Evolutionary conservation across 2,888 invertebrate genomes (phyloP), one percentile per base, ranked within the genome.

Genomic region (Yponomeuta malinellus): DNA sequence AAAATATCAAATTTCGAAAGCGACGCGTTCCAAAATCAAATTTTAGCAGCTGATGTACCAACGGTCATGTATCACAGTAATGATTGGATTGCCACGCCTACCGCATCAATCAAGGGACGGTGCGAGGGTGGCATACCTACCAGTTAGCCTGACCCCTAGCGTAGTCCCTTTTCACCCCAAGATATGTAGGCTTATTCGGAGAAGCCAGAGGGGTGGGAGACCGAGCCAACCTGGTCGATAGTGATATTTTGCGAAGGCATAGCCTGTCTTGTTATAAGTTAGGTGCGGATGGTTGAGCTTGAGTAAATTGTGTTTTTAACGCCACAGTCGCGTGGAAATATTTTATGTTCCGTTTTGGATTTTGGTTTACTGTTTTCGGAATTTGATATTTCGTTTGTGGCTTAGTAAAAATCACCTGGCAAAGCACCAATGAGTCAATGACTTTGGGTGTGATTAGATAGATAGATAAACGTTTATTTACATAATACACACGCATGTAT

Each of bases 21-120:
- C 43, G 43, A 68, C 10, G 68, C 68, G n/a, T 63, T 76, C 74
- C 76, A 76, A 82, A 82, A 83, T 82, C 82, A 79, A 76, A 59
- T 59, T 59, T 15, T 15, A 81, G 80, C 75, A 86, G 87, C 87
- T 89, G 89, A 88, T 87, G 89, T 89, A 85, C 88, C 83, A 84
- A 75, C 84, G 83, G 87, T 87, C 85, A 90, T 91, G 90, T 90
- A 89, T 91, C 91, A 91, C 81, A 87, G 88, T 91, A 92, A 91
- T 90, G 92, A 91, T 91, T 89, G 89, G 90, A 90, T 89, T 83
- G 90, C 92, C 90, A 90, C 90, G 90, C 91, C 91, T 88, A 84
- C 87, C 86, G 87, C 92, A 92, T 92, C 92, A 87, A 92, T 92
- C 92, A 91, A 86, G 85, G 86, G 52, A 5, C 15, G 82, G 83